Conservation (phyloP, 1,140 invertebrate genomes). For the Lucilia cuprina region DNA sequence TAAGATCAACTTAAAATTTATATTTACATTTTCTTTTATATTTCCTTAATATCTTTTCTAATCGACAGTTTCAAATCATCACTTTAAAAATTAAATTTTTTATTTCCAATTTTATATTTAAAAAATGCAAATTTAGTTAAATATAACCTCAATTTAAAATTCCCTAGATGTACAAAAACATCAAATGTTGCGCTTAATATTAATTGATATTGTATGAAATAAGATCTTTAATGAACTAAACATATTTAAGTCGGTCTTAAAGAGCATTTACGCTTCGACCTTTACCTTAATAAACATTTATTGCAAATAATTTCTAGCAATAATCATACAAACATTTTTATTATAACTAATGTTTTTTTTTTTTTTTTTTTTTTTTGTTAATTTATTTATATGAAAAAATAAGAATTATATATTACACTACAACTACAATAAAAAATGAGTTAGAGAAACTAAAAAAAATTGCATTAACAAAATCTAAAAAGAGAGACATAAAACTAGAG, state of each 20-base stretch:
- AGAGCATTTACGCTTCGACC: neutral
- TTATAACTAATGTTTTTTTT: neutral
- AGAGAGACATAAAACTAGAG: neutral
- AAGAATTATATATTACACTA: neutral
- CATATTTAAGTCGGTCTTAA: neutral
- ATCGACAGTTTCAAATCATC: too few species aligned
- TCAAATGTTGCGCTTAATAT: too few species aligned
- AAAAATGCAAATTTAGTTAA: too few species aligned
- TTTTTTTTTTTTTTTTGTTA: neutral
- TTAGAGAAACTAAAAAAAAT: neutral
- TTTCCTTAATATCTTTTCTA: too few species aligned
- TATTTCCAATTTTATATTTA: too few species aligned
- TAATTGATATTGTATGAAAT: too few species aligned
- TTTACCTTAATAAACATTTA: neutral
- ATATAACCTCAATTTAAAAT: too few species aligned
- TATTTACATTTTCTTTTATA: too few species aligned
- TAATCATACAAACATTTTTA: conserved; percentile 1
- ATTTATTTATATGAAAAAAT: neutral
- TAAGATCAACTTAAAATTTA: too few species aligned
- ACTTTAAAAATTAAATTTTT: too few species aligned
- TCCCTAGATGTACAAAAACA: too few species aligned
- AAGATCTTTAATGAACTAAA: neutral
- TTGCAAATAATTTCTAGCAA: neutral
- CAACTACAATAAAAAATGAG: neutral
- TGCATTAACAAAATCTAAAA: neutral